Evolutionary conservation across 2,797 vertebrate species (phyloP).

Genomic region (Peromyscus nudipes): DNA sequence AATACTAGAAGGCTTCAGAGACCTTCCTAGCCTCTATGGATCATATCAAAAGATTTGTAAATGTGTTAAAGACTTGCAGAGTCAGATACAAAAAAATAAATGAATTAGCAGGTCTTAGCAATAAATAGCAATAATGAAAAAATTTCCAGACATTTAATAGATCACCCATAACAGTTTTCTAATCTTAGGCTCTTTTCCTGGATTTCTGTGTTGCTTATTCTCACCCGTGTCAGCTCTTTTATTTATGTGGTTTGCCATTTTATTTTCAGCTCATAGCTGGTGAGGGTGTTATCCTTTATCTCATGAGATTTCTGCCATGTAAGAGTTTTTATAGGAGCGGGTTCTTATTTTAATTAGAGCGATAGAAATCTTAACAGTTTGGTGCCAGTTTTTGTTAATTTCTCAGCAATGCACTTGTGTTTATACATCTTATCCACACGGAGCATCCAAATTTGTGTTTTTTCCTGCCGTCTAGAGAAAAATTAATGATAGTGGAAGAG

Average conservation of each 20-base stretch:
- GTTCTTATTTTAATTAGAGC: neutral
- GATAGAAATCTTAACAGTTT: neutral
- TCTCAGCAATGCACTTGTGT: neutral
- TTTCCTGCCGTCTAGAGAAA: neutral
- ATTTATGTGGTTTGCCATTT: neutral
- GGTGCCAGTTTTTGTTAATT: neutral
- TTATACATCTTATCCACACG: neutral
- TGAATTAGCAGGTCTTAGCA: neutral
- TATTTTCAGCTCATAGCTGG: neutral
- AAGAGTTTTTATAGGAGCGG: neutral
- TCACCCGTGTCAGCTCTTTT: neutral
- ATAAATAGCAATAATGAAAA: neutral
- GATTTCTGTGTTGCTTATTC: neutral
- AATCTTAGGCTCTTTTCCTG: neutral
- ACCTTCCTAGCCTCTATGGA: too few species aligned
- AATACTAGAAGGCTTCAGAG: accelerated
- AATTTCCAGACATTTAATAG: neutral
- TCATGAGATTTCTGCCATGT: neutral
- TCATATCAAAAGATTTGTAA: neutral
- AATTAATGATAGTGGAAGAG: neutral
- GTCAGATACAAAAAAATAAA: neutral
- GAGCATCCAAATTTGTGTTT: neutral
- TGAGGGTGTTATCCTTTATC: neutral
- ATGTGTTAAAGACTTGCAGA: neutral
- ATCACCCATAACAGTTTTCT: neutral